Evolutionary conservation across 2,888 invertebrate species (phyloP).

Genomic region (Athalia rosae): DNA sequence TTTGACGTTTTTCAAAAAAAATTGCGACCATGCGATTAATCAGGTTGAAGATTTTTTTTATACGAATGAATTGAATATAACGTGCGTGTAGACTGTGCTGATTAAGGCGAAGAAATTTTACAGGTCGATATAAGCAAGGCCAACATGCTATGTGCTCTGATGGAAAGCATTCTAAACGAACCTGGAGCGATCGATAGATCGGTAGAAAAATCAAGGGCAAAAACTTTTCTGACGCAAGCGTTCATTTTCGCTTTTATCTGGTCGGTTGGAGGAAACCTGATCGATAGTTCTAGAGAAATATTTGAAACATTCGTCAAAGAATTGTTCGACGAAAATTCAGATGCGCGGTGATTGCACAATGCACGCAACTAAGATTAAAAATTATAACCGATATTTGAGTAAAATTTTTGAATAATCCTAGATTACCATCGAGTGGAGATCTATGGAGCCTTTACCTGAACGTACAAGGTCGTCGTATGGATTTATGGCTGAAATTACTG

Average conservation of each 20-base stretch:
- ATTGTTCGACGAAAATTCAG: slow-evolving; percentile 82
- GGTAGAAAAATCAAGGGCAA: slow-evolving; percentile 75
- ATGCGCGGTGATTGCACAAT: slow-evolving; percentile 76
- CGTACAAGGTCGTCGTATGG: slow-evolving; percentile 81
- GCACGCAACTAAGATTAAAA: neutral
- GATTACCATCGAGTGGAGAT: slow-evolving; percentile 81
- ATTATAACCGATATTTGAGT: slow-evolving; percentile 39
- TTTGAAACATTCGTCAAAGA: slow-evolving; percentile 83
- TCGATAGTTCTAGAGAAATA: slow-evolving; percentile 80
- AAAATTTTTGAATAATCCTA: slow-evolving; percentile 64
- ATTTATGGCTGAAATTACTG: slow-evolving; percentile 87
- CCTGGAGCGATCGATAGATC: slow-evolving; percentile 80
- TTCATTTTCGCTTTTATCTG: slow-evolving; percentile 90
- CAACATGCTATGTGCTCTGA: slow-evolving; percentile 82
- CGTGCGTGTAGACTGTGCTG: neutral
- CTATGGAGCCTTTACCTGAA: slow-evolving; percentile 88
- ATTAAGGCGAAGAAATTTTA: slow-evolving; percentile 47
- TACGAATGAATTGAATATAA: neutral
- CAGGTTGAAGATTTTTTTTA: slow-evolving; percentile 77
- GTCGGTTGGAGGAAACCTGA: slow-evolving; percentile 90
- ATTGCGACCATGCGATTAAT: slow-evolving; percentile 83
- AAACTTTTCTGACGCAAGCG: slow-evolving; percentile 82
- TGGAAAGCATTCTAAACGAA: slow-evolving; percentile 82
- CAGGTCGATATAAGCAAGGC: slow-evolving; percentile 91
- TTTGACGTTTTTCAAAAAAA: slow-evolving; percentile 80